Evolutionary conservation across 2,797 vertebrate genomes (phyloP).

Genomic region (Pterois miles): DNA sequence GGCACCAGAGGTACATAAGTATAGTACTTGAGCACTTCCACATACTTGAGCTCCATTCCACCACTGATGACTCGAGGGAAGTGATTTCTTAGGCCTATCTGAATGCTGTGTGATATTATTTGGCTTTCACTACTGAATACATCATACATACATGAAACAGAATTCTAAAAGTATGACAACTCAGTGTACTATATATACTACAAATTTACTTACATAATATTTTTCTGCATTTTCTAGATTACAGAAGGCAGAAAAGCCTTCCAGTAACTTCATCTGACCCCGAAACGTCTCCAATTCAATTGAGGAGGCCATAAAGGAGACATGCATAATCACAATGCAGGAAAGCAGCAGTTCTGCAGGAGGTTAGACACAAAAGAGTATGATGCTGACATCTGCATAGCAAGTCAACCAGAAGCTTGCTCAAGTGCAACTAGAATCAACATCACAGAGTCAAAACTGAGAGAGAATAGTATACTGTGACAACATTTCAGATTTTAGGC

Average conservation of each 20-base stretch:
- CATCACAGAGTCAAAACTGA: background rate
- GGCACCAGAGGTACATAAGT: no score
- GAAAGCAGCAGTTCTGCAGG: slow-evolving; percentile 58
- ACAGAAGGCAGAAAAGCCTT: rapidly evolving
- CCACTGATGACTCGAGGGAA: background rate
- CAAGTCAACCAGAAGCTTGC: background rate
- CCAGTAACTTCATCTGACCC: rapidly evolving
- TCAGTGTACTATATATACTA: background rate
- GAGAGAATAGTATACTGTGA: background rate
- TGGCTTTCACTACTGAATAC: background rate
- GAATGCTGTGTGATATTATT: background rate
- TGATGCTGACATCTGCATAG: slow-evolving; percentile 2
- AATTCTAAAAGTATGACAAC: background rate
- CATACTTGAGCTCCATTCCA: background rate
- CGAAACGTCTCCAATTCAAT: rapidly evolving
- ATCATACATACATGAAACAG: background rate
- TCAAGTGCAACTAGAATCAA: background rate
- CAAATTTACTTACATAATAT: slow-evolving; percentile 51
- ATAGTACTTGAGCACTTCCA: background rate
- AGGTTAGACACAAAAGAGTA: background rate
- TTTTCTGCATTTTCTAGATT: slow-evolving; percentile 10
- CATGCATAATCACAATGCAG: slow-evolving; percentile 32
- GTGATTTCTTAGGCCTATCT: background rate
- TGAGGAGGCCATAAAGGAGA: slow-evolving; percentile 7
- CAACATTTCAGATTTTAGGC: background rate